phyloP scores from a whole-genome alignment of 2,797 vertebrate genomes.

The Cetoscarus ocellatus region DNA sequence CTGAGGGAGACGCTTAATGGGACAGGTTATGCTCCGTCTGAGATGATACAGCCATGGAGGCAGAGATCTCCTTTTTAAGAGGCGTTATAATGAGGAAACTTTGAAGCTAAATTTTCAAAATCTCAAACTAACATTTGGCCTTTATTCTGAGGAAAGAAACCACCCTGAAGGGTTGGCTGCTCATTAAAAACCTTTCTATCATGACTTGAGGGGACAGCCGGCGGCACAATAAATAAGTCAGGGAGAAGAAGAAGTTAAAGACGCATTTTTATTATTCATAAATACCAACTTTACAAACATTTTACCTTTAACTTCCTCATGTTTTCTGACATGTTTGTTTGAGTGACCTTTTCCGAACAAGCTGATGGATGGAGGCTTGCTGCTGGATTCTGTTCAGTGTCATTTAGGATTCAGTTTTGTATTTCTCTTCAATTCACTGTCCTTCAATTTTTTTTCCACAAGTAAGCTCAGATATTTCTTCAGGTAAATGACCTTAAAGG shows the following conservation, averaged over 20 bases:
- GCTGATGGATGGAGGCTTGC: too few relatives aligned
- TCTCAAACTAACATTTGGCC: constrained; percentile 30
- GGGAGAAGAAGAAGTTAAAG: not conserved
- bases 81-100: constrained; percentile 28
- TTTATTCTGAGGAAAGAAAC: constrained; percentile 25
- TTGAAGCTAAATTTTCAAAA: constrained; percentile 18
- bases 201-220: not conserved
- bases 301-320: not conserved
- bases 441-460: too few relatives aligned
- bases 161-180: constrained; percentile 9
- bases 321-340: too few relatives aligned
- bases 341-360: too few relatives aligned
- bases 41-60: constrained; percentile 5
- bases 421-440: too few relatives aligned
- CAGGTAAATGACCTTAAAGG: too few relatives aligned
- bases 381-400: too few relatives aligned
- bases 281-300: constrained; percentile 8
- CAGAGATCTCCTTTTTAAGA: not conserved
- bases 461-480: too few relatives aligned
- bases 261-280: constrained; percentile 2
- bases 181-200: constrained; percentile 46
- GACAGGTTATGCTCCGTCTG: constrained; percentile 31
- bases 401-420: too few relatives aligned
- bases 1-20: constrained; percentile 7
- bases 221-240: constrained; percentile 21